A percentile compares a stretch with the other conserved stretches of the same genome.
Conservation (phyloP, 2,797 vertebrate genomes). For the Microctenopoma lineatum region DNA sequence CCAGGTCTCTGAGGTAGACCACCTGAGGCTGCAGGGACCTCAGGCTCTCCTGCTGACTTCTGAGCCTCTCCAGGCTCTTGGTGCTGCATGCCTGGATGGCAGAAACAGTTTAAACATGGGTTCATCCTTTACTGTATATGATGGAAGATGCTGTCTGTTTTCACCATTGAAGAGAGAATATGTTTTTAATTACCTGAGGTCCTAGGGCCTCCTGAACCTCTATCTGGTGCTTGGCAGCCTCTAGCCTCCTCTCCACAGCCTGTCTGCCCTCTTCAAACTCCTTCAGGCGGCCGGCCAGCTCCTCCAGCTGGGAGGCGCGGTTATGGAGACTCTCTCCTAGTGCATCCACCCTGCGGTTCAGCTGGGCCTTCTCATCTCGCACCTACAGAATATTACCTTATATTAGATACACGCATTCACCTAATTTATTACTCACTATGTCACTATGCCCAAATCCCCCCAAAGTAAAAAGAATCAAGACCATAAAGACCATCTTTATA, state of each 20-base stretch:
- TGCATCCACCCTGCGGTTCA: slow-evolving; percentile 90
- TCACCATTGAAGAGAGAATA: neutral
- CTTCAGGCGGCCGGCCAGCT: slow-evolving; percentile 91
- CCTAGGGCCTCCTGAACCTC: slow-evolving; percentile 96
- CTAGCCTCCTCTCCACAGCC: slow-evolving; percentile 93
- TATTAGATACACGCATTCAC: neutral
- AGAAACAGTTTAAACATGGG: neutral
- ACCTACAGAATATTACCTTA: slow-evolving; percentile 62
- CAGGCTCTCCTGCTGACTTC: slow-evolving; percentile 90
- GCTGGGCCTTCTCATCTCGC: slow-evolving; percentile 91
- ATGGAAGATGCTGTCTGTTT: neutral
- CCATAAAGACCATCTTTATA: neutral
- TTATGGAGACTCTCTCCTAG: slow-evolving; percentile 89
- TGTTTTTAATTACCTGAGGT: slow-evolving; percentile 75
- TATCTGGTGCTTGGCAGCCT: slow-evolving; percentile 93
- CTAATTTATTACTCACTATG: neutral
- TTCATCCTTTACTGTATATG: neutral
- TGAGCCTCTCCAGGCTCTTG: slow-evolving; percentile 95
- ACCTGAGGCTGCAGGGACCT: slow-evolving; percentile 91
- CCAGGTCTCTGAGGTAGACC: slow-evolving; percentile 92
- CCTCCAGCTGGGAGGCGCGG: slow-evolving; percentile 90
- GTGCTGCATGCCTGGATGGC: slow-evolving; percentile 90
- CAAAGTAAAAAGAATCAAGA: neutral
- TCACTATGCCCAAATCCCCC: neutral
- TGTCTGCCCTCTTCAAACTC: slow-evolving; percentile 95